phyloP scores from a whole-genome alignment of 2,113 vertebrate genomes.

The Clinocottus analis region DNA sequence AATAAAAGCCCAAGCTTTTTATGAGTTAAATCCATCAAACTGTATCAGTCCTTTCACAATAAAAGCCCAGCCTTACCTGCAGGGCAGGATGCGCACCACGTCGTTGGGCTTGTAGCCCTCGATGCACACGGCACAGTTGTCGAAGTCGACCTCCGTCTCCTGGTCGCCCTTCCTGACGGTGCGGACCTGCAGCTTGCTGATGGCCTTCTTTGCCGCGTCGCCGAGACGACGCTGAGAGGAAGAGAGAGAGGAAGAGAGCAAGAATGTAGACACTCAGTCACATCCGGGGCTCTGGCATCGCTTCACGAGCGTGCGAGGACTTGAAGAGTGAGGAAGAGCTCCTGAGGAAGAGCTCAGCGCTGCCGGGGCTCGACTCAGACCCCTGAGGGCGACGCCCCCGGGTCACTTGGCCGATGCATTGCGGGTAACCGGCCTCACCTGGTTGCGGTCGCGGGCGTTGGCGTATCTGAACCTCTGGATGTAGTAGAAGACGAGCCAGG shows the following conservation, averaged over 20 bases:
- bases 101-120: constrained; percentile 97
- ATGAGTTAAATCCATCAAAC: too few relatives aligned
- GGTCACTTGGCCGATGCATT: too few relatives aligned
- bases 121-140: constrained; percentile 99
- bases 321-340: too few relatives aligned
- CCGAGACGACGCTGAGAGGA: constrained; percentile 90
- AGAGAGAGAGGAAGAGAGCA: too few relatives aligned
- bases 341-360: too few relatives aligned
- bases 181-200: constrained; percentile 95
- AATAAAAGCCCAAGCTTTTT: too few relatives aligned
- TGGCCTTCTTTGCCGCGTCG: constrained; percentile 98
- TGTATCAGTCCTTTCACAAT: too few relatives aligned
- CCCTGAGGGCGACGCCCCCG: too few relatives aligned
- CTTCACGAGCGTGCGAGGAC: too few relatives aligned
- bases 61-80: constrained; percentile 82
- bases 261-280: too few relatives aligned
- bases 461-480: constrained; percentile 98
- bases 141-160: constrained; percentile 96
- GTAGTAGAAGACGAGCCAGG: constrained; percentile 99
- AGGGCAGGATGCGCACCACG: constrained; percentile 93
- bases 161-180: constrained; percentile 97
- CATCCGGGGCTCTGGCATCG: too few relatives aligned
- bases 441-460: constrained; percentile 94
- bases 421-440: constrained; percentile 75
- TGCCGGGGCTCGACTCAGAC: too few relatives aligned